Evolutionary conservation across 2,113 vertebrate species (phyloP), one percentile per base, ranked within the genome.

Genomic region (Salvator merianae): DNA sequence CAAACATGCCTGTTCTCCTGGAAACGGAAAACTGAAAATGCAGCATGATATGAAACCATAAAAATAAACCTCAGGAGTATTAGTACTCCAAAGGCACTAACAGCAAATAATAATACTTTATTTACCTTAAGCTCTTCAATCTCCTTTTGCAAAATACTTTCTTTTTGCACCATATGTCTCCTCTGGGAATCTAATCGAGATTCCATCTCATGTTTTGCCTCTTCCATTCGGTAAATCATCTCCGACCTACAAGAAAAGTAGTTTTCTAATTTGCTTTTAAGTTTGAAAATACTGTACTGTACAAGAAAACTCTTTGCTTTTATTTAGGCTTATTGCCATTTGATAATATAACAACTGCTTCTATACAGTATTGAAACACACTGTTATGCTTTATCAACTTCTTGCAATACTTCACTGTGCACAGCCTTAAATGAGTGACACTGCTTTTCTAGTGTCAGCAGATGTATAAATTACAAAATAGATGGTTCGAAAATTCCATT

Each of bases 101-200:
- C 0, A 68, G 18, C 0, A 34, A 78, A 86, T 32, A 78, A 86
- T 32, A 65, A 16, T n/a, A 47, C 24, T 14, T 13, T 24, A 66
- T 81, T 87, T 94, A 98, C 98, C 97, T 98, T 98, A 10, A 98
- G 95, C 80, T 98, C 97, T 88, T 98, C 97, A 86, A 98, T 96
- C 84, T 98, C 97, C 18, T 94, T 97, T 94, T 96, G 97, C 89
- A 98, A 93, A 87, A 97, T 86, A 30, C 96, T 96, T 90, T 98
- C 97, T 89, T 97, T 98, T 92, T 98, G 97, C 89, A 98, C 97
- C 98, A 98, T 98, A 90, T 98, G 97, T 88, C 97, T 96, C 91
- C 97, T 97, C 94, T 98, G 97, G 3, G 97, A 98, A 93, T 98
- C 97, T 93, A 98, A 92, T 53, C 97, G 95, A 38, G 97, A 97